Evolutionary conservation across 2,797 vertebrate genomes (phyloP).

Genomic region (Gymnoscopelus braueri): DNA sequence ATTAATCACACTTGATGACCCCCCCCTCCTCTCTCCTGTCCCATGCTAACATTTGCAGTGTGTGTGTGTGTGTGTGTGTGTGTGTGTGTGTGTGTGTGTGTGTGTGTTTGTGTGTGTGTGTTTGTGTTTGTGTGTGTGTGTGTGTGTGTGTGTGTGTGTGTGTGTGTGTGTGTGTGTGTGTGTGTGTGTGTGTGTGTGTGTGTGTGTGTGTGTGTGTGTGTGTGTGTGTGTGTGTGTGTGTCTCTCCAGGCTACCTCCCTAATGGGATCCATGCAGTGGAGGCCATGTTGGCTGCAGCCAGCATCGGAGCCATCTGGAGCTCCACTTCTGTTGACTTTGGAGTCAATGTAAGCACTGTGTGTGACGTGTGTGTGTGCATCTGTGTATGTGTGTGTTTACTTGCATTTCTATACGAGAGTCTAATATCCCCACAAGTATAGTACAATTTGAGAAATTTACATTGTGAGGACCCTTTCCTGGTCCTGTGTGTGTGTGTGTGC

Average conservation of each 20-base stretch:
- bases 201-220: too few species aligned
- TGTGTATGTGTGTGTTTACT: neutral
- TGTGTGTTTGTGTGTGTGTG: too few species aligned
- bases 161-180: too few species aligned
- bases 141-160: slow-evolving; percentile 1
- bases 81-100: too few species aligned
- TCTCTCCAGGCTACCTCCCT: slow-evolving; percentile 88
- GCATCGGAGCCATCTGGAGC: slow-evolving; percentile 97
- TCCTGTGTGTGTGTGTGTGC: neutral
- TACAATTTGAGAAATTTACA: too few species aligned
- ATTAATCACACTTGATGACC: neutral
- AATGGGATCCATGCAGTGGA: slow-evolving; percentile 90
- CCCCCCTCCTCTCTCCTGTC: neutral
- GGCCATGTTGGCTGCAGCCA: slow-evolving; percentile 93
- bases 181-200: too few species aligned
- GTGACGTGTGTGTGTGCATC: neutral
- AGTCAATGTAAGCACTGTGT: slow-evolving; percentile 86
- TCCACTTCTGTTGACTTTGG: slow-evolving; percentile 96
- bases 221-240: too few species aligned
- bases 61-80: too few species aligned
- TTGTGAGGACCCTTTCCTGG: too few species aligned
- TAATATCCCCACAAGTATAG: too few species aligned
- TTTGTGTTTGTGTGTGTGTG: too few species aligned
- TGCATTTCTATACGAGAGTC: neutral
- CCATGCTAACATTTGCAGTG: too few species aligned